Conservation (phyloP, 1,140 invertebrate species). For the Drosophila willistoni region DNA sequence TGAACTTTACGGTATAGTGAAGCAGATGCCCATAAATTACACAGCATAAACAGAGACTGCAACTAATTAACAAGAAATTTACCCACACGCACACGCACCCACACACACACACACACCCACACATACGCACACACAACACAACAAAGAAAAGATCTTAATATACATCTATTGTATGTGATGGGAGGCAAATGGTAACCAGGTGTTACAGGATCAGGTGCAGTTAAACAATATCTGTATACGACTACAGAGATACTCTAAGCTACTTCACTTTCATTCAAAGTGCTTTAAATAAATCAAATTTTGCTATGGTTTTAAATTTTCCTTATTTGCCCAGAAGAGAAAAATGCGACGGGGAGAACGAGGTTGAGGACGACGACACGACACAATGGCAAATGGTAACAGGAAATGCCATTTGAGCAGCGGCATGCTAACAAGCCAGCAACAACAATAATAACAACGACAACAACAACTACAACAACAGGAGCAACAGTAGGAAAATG, state of each 20-base stretch:
- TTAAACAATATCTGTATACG: background rate
- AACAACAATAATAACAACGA: constrained; percentile 33
- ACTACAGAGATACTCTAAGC: background rate
- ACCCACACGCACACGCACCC: constrained; percentile 41
- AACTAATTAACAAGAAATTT: constrained; percentile 78
- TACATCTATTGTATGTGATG: background rate
- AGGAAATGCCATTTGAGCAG: constrained; percentile 73
- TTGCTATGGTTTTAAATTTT: constrained; percentile 77
- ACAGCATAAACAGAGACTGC: constrained; percentile 73
- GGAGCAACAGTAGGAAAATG: constrained; percentile 43
- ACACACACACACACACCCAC: background rate
- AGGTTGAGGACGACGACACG: constrained; percentile 5
- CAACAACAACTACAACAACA: constrained; percentile 23
- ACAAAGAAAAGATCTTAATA: constrained; percentile 1
- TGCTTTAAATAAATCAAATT: constrained; percentile 58
- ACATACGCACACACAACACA: background rate
- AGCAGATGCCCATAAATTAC: constrained; percentile 66
- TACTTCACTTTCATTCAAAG: background rate
- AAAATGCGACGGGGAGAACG: background rate
- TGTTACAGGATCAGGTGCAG: constrained; percentile 5
- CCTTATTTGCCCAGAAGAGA: constrained; percentile 23
- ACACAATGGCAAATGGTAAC: constrained; percentile 40
- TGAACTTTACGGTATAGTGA: constrained; percentile 42
- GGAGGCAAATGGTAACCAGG: constrained; percentile 2
- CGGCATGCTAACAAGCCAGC: constrained; percentile 68